Conservation (phyloP, 2,113 vertebrate genomes). For the Montifringilla adamsi region DNA sequence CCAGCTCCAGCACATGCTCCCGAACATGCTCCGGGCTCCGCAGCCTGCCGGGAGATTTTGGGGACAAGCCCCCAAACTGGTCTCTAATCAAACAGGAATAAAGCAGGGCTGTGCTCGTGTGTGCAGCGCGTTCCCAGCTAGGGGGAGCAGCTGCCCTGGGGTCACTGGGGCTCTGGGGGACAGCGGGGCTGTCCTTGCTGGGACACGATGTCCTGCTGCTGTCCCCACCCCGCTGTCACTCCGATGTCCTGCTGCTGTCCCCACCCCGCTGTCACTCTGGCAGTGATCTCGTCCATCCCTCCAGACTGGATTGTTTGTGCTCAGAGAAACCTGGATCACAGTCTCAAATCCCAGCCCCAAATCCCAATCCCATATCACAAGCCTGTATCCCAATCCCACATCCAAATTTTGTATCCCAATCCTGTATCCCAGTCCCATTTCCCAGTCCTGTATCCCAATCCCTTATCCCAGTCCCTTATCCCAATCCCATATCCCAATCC, state of each 20-base stretch:
- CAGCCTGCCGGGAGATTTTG: background rate
- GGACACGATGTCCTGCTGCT: rapidly evolving
- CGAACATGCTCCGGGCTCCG: background rate
- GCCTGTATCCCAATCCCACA: rapidly evolving
- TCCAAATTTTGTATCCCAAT: rapidly evolving
- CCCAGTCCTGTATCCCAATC: rapidly evolving
- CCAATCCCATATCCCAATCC: rapidly evolving
- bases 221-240: background rate
- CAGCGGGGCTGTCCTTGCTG: background rate
- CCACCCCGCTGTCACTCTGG: background rate
- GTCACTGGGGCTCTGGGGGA: background rate
- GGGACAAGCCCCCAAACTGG: rapidly evolving
- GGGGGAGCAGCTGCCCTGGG: rapidly evolving
- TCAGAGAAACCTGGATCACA: background rate
- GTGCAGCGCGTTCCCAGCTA: rapidly evolving
- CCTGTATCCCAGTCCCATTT: rapidly evolving
- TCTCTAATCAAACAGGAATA: rapidly evolving
- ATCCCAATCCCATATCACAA: background rate
- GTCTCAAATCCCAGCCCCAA: rapidly evolving
- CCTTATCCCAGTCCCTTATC: rapidly evolving
- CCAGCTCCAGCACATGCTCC: background rate
- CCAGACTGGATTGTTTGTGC: rapidly evolving
- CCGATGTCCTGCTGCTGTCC: rapidly evolving
- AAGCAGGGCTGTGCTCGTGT: background rate
- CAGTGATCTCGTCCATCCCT: background rate